These are phyloP conservation scores for Arizona elegans DNA, from an alignment of 2,113 vertebrate species.

Conservation along the genomic window DNA sequence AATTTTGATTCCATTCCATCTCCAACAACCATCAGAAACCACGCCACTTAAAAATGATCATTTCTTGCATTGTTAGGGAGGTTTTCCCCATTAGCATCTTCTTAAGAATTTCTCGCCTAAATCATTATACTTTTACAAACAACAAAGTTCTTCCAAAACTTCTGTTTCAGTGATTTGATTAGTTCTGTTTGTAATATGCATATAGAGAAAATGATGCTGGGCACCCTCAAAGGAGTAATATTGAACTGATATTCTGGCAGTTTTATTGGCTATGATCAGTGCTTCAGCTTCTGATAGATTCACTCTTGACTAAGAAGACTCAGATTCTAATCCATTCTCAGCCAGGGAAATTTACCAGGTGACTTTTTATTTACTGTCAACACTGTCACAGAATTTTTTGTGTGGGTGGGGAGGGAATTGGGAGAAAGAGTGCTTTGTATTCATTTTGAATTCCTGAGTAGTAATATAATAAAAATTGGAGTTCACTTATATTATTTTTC, in stretches of 20 bases:
- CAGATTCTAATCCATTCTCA: neutral
- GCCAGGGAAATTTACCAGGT: neutral
- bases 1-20: neutral
- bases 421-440: neutral
- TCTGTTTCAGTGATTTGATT: neutral
- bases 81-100: neutral
- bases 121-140: neutral
- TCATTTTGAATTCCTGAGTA: neutral
- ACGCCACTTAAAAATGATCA: neutral
- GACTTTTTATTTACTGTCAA: neutral
- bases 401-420: neutral
- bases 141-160: neutral
- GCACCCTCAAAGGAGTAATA: neutral
- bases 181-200: neutral
- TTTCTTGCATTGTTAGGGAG: neutral
- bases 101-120: neutral
- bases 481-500: neutral
- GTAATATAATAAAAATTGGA: neutral
- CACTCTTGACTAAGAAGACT: neutral
- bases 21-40: neutral
- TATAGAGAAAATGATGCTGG: neutral
- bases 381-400: neutral
- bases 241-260: neutral
- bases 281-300: neutral
- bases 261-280: neutral